These are phyloP conservation scores for Spilosoma lubricipeda DNA, from an alignment of 2,888 invertebrate genomes.

Conservation along the genomic window DNA sequence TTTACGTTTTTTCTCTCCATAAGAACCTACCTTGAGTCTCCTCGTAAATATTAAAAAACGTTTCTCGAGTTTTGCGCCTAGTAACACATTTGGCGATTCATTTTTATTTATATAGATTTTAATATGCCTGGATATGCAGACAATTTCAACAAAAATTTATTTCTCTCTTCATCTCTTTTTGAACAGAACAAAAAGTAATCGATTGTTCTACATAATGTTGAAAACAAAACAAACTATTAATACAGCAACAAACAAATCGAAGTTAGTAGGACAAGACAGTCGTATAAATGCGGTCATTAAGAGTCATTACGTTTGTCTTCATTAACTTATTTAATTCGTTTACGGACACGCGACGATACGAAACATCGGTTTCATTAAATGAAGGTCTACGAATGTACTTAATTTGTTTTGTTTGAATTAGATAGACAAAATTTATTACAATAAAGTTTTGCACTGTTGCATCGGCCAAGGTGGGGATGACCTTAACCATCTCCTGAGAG, in stretches of 20 bases:
- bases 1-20: too few relatives aligned
- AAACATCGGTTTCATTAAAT: constrained; percentile 25
- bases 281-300: constrained; percentile 38
- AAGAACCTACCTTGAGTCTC: too few relatives aligned
- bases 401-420: constrained; percentile 17
- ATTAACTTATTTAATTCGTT: constrained; percentile 42
- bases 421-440: too few relatives aligned
- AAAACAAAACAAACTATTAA: constrained; percentile 8
- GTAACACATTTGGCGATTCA: too few relatives aligned
- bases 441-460: too few relatives aligned
- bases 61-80: too few relatives aligned
- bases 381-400: constrained; percentile 19
- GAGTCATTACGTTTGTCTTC: constrained; percentile 43
- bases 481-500: too few relatives aligned
- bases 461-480: too few relatives aligned
- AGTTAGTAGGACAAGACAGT: constrained; percentile 32
- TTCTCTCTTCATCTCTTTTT: neutral
- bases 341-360: constrained; percentile 36
- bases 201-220: neutral
- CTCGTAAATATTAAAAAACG: too few relatives aligned
- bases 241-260: constrained; percentile 21
- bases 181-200: neutral
- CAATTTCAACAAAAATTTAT: neutral
- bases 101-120: too few relatives aligned
- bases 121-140: too few relatives aligned